Percentiles rank a stretch among this genome's conserved stretches.
Conservation (phyloP, 2,888 invertebrate genomes). For the Barypeithes pellucidus region DNA sequence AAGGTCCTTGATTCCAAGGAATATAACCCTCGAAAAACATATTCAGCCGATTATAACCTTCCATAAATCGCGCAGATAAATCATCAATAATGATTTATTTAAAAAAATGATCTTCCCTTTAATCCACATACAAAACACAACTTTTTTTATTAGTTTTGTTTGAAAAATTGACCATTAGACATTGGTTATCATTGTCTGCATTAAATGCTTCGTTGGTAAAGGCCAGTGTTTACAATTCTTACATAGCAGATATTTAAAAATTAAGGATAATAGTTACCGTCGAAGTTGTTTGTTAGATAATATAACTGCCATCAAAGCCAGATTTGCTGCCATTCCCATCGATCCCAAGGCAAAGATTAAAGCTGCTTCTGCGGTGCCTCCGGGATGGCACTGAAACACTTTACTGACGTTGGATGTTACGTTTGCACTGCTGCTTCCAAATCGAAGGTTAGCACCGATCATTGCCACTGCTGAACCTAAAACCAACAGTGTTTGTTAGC, state of each 20-base stretch:
- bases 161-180: too few species aligned
- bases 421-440: constrained; percentile 80
- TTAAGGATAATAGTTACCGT: constrained; percentile 73
- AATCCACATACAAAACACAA: too few species aligned
- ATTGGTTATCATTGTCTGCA: too few species aligned
- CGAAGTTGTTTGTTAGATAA: constrained; percentile 85
- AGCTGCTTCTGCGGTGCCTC: constrained; percentile 85
- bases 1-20: too few species aligned
- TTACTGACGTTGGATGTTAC: constrained; percentile 80
- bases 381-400: constrained; percentile 86
- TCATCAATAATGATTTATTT: too few species aligned
- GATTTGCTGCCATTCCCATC: constrained; percentile 86
- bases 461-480: constrained; percentile 83
- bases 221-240: too few species aligned
- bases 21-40: too few species aligned
- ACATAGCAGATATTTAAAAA: neutral
- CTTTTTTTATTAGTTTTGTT: too few species aligned
- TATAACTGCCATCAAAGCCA: constrained; percentile 87
- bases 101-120: too few species aligned
- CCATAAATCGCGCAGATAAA: too few species aligned
- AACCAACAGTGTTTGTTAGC: constrained; percentile 44
- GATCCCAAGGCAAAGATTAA: constrained; percentile 84
- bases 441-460: constrained; percentile 85
- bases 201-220: too few species aligned
- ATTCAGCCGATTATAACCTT: too few species aligned